These are phyloP conservation scores for Rhyzopertha dominica DNA, from an alignment of 1,140 invertebrate genomes.

Conservation along the genomic window DNA sequence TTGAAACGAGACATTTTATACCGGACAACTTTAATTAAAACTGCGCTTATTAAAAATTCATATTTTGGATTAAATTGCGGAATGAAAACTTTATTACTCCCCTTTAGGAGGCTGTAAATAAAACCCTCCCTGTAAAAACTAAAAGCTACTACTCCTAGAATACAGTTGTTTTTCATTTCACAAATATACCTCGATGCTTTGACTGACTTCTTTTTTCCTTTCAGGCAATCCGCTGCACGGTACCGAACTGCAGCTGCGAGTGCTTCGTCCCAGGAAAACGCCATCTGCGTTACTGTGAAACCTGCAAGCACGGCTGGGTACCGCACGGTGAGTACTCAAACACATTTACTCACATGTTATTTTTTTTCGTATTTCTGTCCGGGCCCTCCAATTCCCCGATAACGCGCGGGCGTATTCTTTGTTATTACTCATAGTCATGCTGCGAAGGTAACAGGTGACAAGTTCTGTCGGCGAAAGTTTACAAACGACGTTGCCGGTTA, in stretches of 20 bases:
- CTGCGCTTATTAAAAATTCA: constrained; percentile 3
- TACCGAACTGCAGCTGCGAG: constrained; percentile 65
- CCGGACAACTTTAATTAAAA: constrained; percentile 10
- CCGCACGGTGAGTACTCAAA: constrained; percentile 62
- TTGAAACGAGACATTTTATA: constrained; percentile 1
- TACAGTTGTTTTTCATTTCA: too few species aligned
- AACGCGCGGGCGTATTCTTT: too few species aligned
- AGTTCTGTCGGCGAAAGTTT: too few species aligned
- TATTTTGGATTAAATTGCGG: constrained; percentile 1
- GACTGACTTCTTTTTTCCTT: constrained; percentile 44
- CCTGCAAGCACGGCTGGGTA: constrained; percentile 73
- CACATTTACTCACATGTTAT: too few species aligned
- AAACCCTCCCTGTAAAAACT: too few species aligned
- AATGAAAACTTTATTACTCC: constrained; percentile 9
- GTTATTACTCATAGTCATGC: too few species aligned
- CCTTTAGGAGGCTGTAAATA: too few species aligned
- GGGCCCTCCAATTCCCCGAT: too few species aligned
- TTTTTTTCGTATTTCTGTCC: too few species aligned
- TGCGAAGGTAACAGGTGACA: too few species aligned
- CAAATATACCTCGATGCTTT: neutral
- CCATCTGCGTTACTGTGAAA: constrained; percentile 65
- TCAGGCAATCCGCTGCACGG: constrained; percentile 69
- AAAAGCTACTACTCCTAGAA: too few species aligned
- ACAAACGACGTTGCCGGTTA: too few species aligned
- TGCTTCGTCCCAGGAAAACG: constrained; percentile 70